phyloP scores from a whole-genome alignment of 1,140 invertebrate species.

The Papilio polyxenes region DNA sequence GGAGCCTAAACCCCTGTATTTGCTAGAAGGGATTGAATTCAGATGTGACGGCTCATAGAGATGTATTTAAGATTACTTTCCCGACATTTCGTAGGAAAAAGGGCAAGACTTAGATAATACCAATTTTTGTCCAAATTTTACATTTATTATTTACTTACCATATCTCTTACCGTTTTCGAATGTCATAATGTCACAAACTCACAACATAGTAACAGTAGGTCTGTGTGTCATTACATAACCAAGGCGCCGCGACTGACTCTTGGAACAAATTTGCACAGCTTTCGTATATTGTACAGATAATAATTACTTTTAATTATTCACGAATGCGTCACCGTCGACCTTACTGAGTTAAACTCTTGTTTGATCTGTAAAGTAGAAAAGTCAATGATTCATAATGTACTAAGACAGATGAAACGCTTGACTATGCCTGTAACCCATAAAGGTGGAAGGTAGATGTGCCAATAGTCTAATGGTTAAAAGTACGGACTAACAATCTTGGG shows the following conservation, averaged over 20 bases:
- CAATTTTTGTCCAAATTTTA: no score
- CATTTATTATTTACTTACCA: not conserved
- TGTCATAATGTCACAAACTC: not conserved
- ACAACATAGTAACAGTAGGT: not conserved
- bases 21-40: no score
- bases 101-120: no score
- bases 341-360: conserved; percentile 36
- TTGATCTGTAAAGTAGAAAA: conserved; percentile 18
- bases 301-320: conserved; percentile 41
- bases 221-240: conserved; percentile 9
- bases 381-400: conserved; percentile 18
- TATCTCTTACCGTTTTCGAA: not conserved
- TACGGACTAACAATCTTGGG: no score
- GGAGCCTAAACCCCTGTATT: no score
- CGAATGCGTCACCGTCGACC: conserved; percentile 49
- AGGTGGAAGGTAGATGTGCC: no score
- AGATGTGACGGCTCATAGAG: no score
- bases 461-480: no score
- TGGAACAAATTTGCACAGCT: conserved; percentile 32
- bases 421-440: not conserved
- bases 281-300: not conserved
- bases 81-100: no score
- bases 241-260: not conserved
- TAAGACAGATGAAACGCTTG: not conserved
- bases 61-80: no score